Evolutionary conservation across 2,888 invertebrate genomes (phyloP).

Genomic region (Stenurella melanura): DNA sequence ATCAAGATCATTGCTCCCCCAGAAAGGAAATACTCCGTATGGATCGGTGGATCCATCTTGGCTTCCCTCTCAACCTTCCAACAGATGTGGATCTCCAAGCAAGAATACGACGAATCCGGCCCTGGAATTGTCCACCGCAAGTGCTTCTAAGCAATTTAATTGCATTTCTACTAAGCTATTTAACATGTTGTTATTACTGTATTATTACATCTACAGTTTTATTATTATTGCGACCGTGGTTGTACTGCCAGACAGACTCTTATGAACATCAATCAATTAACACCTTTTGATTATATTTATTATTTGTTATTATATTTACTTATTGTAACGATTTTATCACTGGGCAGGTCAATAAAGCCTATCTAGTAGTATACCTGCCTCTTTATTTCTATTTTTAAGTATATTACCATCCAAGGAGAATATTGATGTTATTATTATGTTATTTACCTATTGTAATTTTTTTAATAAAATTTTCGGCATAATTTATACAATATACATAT

Average conservation of each 20-base stretch:
- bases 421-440: slow-evolving; percentile 59
- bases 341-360: slow-evolving; percentile 67
- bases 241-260: slow-evolving; percentile 69
- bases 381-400: slow-evolving; percentile 58
- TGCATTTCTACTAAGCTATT: slow-evolving; percentile 58
- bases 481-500: slow-evolving; percentile 52
- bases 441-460: slow-evolving; percentile 59
- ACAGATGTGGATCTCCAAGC: slow-evolving; percentile 98
- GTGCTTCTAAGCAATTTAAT: slow-evolving; percentile 86
- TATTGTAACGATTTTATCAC: slow-evolving; percentile 62
- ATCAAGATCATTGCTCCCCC: slow-evolving; percentile 97
- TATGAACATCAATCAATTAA: slow-evolving; percentile 58
- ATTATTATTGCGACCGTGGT: slow-evolving; percentile 65
- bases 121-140: slow-evolving; percentile 98
- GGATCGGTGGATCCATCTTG: slow-evolving; percentile 99
- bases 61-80: slow-evolving; percentile 94
- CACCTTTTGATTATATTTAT: slow-evolving; percentile 63
- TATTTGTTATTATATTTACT: slow-evolving; percentile 64
- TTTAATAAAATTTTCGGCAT: slow-evolving; percentile 60
- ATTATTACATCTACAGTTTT: slow-evolving; percentile 64
- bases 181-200: slow-evolving; percentile 60
- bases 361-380: slow-evolving; percentile 65
- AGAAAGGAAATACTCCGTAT: slow-evolving; percentile 98
- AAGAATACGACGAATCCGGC: slow-evolving; percentile 98
- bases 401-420: slow-evolving; percentile 51